phyloP scores from a whole-genome alignment of 1,140 invertebrate genomes.

The Drosophila jambulina region DNA sequence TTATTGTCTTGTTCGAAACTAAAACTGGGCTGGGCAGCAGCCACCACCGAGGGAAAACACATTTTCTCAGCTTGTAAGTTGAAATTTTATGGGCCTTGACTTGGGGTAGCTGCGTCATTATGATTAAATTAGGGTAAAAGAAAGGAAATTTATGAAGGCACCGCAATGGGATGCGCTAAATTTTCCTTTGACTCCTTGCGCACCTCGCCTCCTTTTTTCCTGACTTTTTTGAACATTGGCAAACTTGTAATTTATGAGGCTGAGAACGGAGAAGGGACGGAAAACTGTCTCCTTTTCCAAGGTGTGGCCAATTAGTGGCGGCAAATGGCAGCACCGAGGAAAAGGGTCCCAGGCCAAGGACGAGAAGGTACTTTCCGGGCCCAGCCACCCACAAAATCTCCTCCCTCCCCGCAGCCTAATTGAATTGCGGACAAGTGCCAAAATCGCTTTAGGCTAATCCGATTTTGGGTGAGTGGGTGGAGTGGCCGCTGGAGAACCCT shows the following conservation, averaged over 20 bases:
- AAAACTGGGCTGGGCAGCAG: constrained; percentile 49
- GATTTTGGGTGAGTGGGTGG: constrained; percentile 68
- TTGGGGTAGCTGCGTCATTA: constrained; percentile 69
- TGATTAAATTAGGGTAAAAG: constrained; percentile 76
- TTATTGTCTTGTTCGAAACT: constrained; percentile 49
- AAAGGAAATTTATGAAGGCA: constrained; percentile 72
- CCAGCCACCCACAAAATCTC: constrained; percentile 34
- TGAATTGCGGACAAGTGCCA: constrained; percentile 79
- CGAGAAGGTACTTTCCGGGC: constrained; percentile 49
- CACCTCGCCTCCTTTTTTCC: constrained; percentile 14
- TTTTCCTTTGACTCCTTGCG: constrained; percentile 64
- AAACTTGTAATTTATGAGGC: constrained; percentile 77
- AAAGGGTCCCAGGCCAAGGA: constrained; percentile 18
- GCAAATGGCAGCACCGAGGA: constrained; percentile 54
- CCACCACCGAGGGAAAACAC: constrained; percentile 52
- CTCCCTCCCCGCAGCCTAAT: constrained; percentile 61
- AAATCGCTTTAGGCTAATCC: constrained; percentile 77
- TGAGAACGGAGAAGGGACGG: constrained; percentile 62
- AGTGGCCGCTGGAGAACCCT: constrained; percentile 28
- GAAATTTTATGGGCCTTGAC: constrained; percentile 77
- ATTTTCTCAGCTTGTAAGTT: constrained; percentile 83
- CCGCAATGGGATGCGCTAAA: constrained; percentile 75
- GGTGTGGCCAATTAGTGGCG: constrained; percentile 79
- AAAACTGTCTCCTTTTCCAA: constrained; percentile 29
- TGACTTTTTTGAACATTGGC: constrained; percentile 53